A percentile compares a stretch with the other conserved stretches of the same genome.
Conservation (phyloP, 2,113 vertebrate species). For the Hyaena hyaena region DNA sequence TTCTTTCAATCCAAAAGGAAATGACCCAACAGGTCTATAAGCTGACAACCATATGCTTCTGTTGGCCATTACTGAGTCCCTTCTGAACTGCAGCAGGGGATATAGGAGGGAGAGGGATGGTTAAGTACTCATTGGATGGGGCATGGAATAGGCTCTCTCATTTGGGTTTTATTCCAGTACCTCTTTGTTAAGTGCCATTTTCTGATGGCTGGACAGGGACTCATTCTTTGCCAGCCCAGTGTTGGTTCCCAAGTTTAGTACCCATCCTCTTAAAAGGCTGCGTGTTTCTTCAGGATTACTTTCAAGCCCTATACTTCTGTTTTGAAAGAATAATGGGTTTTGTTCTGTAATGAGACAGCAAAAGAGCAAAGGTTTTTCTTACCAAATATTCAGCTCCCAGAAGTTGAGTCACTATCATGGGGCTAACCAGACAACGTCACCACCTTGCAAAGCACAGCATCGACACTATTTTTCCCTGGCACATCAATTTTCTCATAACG, state of each 20-base stretch:
- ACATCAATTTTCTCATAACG: background rate
- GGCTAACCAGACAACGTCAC: background rate
- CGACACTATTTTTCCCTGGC: background rate
- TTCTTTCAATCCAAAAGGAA: slow-evolving; percentile 9
- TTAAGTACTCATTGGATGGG: background rate
- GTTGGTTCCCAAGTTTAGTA: background rate
- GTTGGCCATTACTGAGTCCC: background rate
- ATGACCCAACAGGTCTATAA: background rate
- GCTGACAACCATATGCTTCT: background rate
- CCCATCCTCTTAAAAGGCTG: background rate
- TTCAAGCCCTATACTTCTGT: background rate
- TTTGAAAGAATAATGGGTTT: slow-evolving; percentile 8
- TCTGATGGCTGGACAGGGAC: background rate
- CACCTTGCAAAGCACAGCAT: background rate
- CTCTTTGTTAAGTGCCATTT: background rate
- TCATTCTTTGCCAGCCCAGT: background rate
- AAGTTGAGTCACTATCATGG: background rate
- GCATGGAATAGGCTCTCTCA: background rate
- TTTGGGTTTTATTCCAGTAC: background rate
- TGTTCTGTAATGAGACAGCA: background rate
- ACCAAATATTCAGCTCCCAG: slow-evolving; percentile 32
- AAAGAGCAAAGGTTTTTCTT: background rate
- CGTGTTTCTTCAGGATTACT: background rate
- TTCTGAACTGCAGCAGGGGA: background rate
- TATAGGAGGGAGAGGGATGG: accelerated